These are phyloP conservation scores for Salarias fasciatus DNA, from an alignment of 2,797 vertebrate genomes.

Conservation along the genomic window DNA sequence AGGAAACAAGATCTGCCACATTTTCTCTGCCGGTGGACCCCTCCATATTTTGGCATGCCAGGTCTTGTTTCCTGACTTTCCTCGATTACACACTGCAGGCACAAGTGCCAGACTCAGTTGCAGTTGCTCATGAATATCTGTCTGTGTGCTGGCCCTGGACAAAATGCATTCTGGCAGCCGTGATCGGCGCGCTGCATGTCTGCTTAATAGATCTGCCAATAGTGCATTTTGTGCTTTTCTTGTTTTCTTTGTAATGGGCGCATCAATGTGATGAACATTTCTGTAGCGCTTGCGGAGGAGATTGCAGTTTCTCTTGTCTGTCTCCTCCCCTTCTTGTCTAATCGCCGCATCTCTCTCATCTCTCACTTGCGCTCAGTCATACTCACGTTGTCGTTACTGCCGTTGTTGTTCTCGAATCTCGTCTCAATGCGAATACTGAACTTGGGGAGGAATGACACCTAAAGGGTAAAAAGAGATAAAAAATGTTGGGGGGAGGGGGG, in stretches of 20 bases:
- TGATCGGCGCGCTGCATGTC: constrained; percentile 46
- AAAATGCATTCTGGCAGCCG: constrained; percentile 48
- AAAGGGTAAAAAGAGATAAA: constrained; percentile 34
- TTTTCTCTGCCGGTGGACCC: constrained; percentile 10
- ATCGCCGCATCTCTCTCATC: constrained; percentile 56
- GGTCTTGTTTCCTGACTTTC: constrained; percentile 31
- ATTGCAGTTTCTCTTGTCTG: constrained; percentile 51
- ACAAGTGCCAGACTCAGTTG: constrained; percentile 7
- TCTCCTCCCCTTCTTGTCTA: constrained; percentile 28
- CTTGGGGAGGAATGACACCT: constrained; percentile 86
- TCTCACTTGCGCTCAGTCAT: constrained; percentile 35
- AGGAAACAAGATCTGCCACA: constrained; percentile 37
- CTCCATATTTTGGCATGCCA: constrained; percentile 24
- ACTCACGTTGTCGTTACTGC: constrained; percentile 84
- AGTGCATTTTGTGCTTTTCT: constrained; percentile 60
- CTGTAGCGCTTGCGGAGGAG: constrained; percentile 61
- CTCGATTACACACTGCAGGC: constrained; percentile 18
- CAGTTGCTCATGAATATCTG: constrained; percentile 31
- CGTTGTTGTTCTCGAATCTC: constrained; percentile 86
- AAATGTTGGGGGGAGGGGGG: constrained; percentile 17
- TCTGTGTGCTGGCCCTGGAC: constrained; percentile 29
- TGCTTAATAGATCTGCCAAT: constrained; percentile 68
- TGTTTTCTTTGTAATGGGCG: constrained; percentile 67
- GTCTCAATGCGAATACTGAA: constrained; percentile 87
- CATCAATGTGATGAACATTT: constrained; percentile 67